Evolutionary conservation across 1,140 invertebrate species (phyloP), one percentile per base, ranked within the genome.

Genomic region (Diorhabda sublineata): DNA sequence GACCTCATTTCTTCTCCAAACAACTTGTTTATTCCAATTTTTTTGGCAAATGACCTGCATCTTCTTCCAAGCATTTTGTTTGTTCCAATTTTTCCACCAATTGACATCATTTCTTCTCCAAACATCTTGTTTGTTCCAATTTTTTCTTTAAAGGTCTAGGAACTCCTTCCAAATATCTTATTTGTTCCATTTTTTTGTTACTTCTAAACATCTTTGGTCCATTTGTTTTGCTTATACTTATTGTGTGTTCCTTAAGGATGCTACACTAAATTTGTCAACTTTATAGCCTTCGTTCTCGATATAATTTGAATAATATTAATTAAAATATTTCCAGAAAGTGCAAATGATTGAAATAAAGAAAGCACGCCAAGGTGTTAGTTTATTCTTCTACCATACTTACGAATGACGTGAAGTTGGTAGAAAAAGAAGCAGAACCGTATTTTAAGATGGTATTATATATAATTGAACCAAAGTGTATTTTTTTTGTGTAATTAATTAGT

Each of bases 401-500:
- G 52, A 56, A 56, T 56, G 6, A n/a, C n/a, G 6, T 6, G n/a
- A 56, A 6, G 52, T 7, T 56, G 52, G n/a, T 56, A 4, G 45
- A 67, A 61, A 67, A 11, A 63, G 68, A 66, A 71, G 72, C 45
- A 74, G 64, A 62, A 70, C 73, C 74, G 75, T 77, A 77, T 77
- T 77, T 77, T 67, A 65, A 74, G 74, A 77, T 77, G 74, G 75
- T 77, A 77, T 77, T 77, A 77, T 61, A 67, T 74, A 75, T 77
- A 73, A 68, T 77, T 74, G 69, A 73, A 75, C 74, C 75, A 77
- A 77, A 77, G 75, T 74, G 70, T 77, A 77, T 77, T 77, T 76
- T 72, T 71, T 59, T 64, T 64, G 59, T 61, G 26, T 1, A 26
- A 26, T 26, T 26, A 70, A 60, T 71, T 69, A 73, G 67, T 67